Evolutionary conservation across 2,797 vertebrate species (phyloP).

Genomic region (Lutjanus argentimaculatus): DNA sequence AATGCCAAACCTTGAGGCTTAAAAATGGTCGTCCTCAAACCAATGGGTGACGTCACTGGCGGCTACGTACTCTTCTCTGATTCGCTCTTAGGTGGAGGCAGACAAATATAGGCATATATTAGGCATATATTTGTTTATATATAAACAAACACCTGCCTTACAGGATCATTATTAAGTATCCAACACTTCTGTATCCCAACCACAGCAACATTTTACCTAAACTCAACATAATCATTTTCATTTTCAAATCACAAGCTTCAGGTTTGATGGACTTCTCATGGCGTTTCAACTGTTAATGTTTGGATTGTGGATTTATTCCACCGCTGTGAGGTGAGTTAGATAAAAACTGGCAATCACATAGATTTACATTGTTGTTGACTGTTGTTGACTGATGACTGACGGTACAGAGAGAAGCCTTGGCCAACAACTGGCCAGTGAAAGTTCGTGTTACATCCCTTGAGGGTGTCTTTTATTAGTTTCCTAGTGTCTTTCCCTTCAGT

Average conservation of each 20-base stretch:
- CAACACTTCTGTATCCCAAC: not conserved
- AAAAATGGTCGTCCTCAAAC: too few relatives aligned
- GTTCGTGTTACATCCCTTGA: constrained; percentile 8
- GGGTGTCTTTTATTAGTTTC: not conserved
- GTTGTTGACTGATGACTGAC: not conserved
- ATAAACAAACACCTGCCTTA: not conserved
- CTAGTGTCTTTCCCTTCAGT: not conserved
- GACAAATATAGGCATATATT: too few relatives aligned
- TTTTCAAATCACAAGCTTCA: not conserved
- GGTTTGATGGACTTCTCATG: not conserved
- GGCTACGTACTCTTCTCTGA: too few relatives aligned
- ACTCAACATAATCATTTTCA: not conserved
- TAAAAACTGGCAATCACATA: not conserved
- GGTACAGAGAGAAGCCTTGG: not conserved
- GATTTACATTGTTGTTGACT: not conserved
- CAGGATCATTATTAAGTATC: not conserved
- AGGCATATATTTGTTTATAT: too few relatives aligned
- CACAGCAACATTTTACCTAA: not conserved
- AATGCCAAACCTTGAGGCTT: too few relatives aligned
- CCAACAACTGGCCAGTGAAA: not conserved
- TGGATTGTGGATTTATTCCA: not conserved
- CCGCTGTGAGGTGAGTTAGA: not conserved
- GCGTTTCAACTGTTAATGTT: not conserved
- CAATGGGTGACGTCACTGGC: too few relatives aligned
- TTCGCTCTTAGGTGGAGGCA: too few relatives aligned